A percentile compares a stretch with the other conserved stretches of the same genome.
Evolutionary conservation across 2,888 invertebrate species (phyloP).

Genomic region (Microplitis deprimator): DNA sequence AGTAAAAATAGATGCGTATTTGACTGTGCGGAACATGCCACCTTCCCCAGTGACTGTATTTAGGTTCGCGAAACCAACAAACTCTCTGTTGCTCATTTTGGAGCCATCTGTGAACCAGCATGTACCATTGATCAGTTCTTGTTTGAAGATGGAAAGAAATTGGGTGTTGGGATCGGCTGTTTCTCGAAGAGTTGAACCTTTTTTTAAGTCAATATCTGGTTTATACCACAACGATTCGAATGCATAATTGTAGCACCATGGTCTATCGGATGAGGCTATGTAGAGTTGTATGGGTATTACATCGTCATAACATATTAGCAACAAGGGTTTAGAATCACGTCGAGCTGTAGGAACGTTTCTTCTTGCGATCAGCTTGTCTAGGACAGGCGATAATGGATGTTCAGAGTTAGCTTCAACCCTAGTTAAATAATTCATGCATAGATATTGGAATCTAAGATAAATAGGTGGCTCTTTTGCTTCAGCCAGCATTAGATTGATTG

Average conservation of each 20-base stretch:
- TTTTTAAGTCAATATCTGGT: not conserved
- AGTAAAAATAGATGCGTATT: conserved; percentile 10
- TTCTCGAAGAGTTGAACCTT: not conserved
- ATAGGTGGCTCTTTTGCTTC: conserved; percentile 32
- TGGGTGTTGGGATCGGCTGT: not conserved
- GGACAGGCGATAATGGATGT: no score
- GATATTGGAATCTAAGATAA: not conserved
- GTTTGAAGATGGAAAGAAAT: not conserved
- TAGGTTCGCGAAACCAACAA: conserved; percentile 6
- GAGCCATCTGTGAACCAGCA: conserved; percentile 19
- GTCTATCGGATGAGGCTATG: no score
- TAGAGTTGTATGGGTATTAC: no score
- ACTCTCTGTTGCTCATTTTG: not conserved
- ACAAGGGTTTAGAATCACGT: no score
- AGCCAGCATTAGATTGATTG: conserved; percentile 37
- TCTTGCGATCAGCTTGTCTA: no score
- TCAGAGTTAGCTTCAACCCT: not conserved
- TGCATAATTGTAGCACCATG: not conserved
- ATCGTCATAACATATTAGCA: no score
- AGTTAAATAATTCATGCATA: not conserved
- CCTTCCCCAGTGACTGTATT: not conserved
- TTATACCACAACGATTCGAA: not conserved
- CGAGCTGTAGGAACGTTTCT: no score
- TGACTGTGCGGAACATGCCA: not conserved
- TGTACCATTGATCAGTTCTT: not conserved